Evolutionary conservation across 37 sponge, comb jelly and placozoan species (phyloP).

Genomic region (Diacarnus erythraeanus): DNA sequence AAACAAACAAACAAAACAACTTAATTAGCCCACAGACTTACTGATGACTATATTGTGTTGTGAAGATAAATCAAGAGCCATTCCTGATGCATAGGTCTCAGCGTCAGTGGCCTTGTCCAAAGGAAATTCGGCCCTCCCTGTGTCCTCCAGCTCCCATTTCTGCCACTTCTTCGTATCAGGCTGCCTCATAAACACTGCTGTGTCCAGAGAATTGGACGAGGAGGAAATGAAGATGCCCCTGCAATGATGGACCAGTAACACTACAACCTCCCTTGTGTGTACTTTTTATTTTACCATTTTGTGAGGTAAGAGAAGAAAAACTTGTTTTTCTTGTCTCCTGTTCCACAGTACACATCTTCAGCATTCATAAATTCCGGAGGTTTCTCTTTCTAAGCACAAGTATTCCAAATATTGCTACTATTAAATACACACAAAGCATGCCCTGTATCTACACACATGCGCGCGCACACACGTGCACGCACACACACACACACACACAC

Average conservation of each 20-base stretch:
- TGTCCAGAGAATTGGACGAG: conserved; percentile 46
- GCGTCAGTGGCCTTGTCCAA: conserved; percentile 35
- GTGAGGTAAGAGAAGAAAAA: conserved; percentile 61
- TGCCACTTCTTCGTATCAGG: conserved; percentile 33
- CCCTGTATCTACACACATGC: no score
- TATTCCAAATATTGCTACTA: no score
- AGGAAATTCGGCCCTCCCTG: conserved; percentile 73
- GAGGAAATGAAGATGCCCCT: conserved; percentile 60
- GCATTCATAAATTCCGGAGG: conserved; percentile 17
- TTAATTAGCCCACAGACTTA: not conserved
- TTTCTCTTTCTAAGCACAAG: conserved; percentile 51
- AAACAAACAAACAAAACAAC: not conserved
- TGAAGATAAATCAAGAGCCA: conserved; percentile 68
- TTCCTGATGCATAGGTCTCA: conserved; percentile 61
- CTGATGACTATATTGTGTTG: conserved; percentile 26
- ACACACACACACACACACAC: no score
- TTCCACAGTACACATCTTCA: conserved; percentile 68
- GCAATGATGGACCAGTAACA: not conserved
- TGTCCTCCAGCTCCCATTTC: conserved; percentile 69
- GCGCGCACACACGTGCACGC: no score
- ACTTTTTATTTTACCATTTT: conserved; percentile 45
- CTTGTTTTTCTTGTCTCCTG: conserved; percentile 25
- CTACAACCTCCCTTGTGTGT: not conserved
- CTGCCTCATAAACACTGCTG: conserved; percentile 24
- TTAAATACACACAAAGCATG: no score